phyloP scores from a whole-genome alignment of 1,140 invertebrate species.

The Bombus difficillimus region DNA sequence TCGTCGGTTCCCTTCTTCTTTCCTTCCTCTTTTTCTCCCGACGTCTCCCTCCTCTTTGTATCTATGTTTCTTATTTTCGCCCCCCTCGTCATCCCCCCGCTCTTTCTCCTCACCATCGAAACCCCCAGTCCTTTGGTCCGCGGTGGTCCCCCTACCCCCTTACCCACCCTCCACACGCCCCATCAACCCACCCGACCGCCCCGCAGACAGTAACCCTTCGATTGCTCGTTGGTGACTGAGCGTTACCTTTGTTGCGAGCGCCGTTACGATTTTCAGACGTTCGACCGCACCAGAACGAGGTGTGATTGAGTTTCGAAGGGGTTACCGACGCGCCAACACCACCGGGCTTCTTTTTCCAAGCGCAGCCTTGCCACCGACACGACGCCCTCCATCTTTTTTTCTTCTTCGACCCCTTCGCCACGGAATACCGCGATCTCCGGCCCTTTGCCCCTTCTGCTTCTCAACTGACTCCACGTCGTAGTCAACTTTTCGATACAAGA shows the following conservation, averaged over 20 bases:
- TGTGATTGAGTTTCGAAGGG: constrained; percentile 26
- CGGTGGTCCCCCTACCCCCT: neutral
- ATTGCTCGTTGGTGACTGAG: constrained; percentile 41
- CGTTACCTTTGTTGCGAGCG: constrained; percentile 36
- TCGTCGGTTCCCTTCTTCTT: constrained; percentile 72
- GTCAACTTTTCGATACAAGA: neutral
- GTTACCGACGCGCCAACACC: constrained; percentile 3
- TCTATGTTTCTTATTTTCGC: constrained; percentile 53
- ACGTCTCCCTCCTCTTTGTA: constrained; percentile 32
- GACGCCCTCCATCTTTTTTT: neutral
- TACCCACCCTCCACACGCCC: neutral
- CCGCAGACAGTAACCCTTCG: constrained; percentile 49
- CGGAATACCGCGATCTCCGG: neutral
- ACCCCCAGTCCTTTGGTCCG: neutral
- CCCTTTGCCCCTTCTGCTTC: too few relatives aligned
- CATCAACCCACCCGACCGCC: neutral
- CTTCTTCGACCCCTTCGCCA: constrained; percentile 14
- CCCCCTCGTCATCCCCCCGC: neutral
- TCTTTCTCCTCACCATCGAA: constrained; percentile 14
- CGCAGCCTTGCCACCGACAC: constrained; percentile 5
- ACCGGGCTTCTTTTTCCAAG: neutral
- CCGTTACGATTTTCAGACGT: constrained; percentile 46
- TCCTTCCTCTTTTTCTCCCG: constrained; percentile 60
- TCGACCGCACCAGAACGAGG: constrained; percentile 13
- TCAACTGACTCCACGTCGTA: neutral